Evolutionary conservation across 2,113 vertebrate genomes (phyloP).

Genomic region (Hyaena hyaena): DNA sequence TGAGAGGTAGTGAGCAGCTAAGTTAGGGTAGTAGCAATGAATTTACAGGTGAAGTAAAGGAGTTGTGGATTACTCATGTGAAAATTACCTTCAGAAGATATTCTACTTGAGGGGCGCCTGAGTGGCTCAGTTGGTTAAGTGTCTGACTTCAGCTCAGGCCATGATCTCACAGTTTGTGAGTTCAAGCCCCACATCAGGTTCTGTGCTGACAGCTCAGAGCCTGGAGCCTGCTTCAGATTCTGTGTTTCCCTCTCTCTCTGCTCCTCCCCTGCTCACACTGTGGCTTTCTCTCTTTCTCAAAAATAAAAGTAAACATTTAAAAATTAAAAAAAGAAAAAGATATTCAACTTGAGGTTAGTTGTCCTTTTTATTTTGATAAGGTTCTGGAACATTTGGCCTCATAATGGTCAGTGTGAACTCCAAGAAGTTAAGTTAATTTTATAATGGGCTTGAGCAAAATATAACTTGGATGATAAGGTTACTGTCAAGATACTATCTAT

Average conservation of each 20-base stretch:
- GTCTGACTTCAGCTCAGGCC: too few relatives aligned
- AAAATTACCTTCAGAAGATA: neutral
- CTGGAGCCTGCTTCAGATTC: too few relatives aligned
- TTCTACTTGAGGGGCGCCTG: neutral
- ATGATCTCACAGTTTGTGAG: too few relatives aligned
- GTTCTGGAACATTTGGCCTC: neutral
- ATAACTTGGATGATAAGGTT: neutral
- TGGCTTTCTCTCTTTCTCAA: too few relatives aligned
- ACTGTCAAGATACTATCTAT: neutral
- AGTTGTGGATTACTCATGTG: neutral
- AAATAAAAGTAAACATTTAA: too few relatives aligned
- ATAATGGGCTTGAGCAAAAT: neutral
- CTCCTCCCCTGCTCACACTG: too few relatives aligned
- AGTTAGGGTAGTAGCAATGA: neutral
- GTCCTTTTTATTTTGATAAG: neutral
- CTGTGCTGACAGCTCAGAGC: too few relatives aligned
- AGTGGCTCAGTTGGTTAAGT: too few relatives aligned
- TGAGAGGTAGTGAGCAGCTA: neutral
- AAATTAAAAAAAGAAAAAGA: too few relatives aligned
- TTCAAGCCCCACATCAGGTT: too few relatives aligned
- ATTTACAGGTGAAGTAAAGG: too few relatives aligned
- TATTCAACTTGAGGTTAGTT: neutral
- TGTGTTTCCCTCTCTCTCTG: too few relatives aligned
- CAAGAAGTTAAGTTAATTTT: neutral
- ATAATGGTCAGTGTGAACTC: neutral